phyloP scores from a whole-genome alignment of 2,797 vertebrate genomes.

The Eremophila alpestris region DNA sequence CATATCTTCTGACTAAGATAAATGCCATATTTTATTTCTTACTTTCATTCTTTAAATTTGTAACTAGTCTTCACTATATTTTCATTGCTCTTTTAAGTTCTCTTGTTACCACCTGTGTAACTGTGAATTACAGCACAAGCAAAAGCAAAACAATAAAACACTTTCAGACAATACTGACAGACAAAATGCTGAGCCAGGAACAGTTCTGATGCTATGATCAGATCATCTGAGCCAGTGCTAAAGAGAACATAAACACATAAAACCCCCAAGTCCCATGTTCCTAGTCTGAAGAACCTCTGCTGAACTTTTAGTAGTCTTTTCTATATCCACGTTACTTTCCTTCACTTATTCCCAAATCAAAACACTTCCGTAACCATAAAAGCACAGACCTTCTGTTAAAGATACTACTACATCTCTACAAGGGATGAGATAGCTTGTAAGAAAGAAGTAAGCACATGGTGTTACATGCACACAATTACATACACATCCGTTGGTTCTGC shows the following conservation, averaged over 20 bases:
- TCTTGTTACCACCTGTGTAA: background rate
- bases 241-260: background rate
- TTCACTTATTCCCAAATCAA: background rate
- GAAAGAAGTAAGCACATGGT: background rate
- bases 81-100: background rate
- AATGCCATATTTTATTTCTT: background rate
- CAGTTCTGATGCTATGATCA: background rate
- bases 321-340: background rate
- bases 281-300: background rate
- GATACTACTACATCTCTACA: background rate
- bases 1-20: background rate
- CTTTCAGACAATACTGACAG: background rate
- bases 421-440: background rate
- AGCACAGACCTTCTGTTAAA: background rate
- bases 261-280: background rate
- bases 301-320: background rate
- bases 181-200: background rate
- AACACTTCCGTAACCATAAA: background rate
- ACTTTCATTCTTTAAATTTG: background rate
- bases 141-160: background rate
- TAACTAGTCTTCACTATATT: background rate
- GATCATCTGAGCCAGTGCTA: background rate
- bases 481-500: background rate
- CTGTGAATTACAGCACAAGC: background rate
- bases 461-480: fast-evolving